phyloP scores from a whole-genome alignment of 2,888 invertebrate genomes.

The Cantharis lateralis region DNA sequence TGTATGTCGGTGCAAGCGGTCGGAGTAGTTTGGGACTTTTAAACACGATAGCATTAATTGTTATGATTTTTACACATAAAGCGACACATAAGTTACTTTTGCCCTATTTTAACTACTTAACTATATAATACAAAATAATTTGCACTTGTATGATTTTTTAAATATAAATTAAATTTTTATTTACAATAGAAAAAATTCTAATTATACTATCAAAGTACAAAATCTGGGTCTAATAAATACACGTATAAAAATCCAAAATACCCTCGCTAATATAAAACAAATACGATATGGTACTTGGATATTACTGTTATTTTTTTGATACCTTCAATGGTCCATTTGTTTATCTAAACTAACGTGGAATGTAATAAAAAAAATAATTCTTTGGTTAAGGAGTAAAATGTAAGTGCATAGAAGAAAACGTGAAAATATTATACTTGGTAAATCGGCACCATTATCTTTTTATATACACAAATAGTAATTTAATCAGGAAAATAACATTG shows the following conservation, averaged over 20 bases:
- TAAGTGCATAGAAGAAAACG: not conserved
- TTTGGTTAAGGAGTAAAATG: conserved; percentile 7
- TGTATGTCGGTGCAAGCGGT: not conserved
- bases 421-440: not conserved
- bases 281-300: conserved; percentile 23
- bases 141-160: conserved; percentile 11
- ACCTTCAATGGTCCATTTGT: conserved; percentile 17
- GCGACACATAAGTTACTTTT: conserved; percentile 24
- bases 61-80: conserved; percentile 19
- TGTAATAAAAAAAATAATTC: conserved; percentile 9
- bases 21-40: not conserved
- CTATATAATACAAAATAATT: conserved; percentile 26
- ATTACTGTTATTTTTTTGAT: conserved; percentile 15
- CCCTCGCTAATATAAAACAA: conserved; percentile 17
- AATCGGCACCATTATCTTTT: not conserved
- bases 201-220: conserved; percentile 18
- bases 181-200: conserved; percentile 25
- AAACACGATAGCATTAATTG: conserved; percentile 20
- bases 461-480: not conserved
- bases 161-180: conserved; percentile 18
- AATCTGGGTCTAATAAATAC: conserved; percentile 20
- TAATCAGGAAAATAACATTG: not conserved
- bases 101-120: conserved; percentile 10
- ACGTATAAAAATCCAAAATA: conserved; percentile 16
- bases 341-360: conserved; percentile 19